A percentile compares a stretch with the other conserved stretches of the same genome.
phyloP scores from a whole-genome alignment of 1,140 invertebrate species.

The Chionoecetes opilio region DNA sequence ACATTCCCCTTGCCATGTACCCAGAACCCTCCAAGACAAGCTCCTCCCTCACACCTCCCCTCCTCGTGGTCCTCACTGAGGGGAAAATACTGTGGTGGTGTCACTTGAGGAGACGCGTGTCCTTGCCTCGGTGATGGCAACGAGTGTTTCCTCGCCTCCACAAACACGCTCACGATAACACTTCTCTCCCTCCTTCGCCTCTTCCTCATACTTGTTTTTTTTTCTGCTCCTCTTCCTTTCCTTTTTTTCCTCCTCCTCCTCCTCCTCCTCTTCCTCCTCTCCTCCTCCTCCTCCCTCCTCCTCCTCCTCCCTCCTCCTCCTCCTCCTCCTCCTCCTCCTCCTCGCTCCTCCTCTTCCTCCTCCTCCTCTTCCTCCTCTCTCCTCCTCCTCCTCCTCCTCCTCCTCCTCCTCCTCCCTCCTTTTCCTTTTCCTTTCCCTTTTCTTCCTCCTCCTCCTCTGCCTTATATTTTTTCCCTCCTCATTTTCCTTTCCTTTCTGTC shows the following conservation, averaged over 20 bases:
- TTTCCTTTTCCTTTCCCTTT: background rate
- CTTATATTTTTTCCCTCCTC: background rate
- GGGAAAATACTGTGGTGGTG: background rate
- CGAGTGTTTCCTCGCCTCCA: background rate
- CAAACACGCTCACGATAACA: background rate
- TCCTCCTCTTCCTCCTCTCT: background rate
- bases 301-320: no score
- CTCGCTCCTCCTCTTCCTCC: background rate
- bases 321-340: background rate
- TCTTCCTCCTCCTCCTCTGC: background rate
- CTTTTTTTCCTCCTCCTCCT: no score
- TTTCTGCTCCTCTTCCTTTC: background rate
- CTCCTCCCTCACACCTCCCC: no score
- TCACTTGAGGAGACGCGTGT: no score
- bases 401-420: background rate
- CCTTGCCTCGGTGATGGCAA: background rate
- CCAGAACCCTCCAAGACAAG: background rate
- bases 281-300: no score
- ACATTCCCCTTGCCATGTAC: background rate
- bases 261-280: no score
- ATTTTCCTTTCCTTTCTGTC: background rate
- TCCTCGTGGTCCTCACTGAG: no score
- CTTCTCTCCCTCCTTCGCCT: background rate
- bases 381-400: background rate
- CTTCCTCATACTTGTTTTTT: background rate